Conservation (phyloP, 1,140 invertebrate species). For the Araneus ventricosus region DNA sequence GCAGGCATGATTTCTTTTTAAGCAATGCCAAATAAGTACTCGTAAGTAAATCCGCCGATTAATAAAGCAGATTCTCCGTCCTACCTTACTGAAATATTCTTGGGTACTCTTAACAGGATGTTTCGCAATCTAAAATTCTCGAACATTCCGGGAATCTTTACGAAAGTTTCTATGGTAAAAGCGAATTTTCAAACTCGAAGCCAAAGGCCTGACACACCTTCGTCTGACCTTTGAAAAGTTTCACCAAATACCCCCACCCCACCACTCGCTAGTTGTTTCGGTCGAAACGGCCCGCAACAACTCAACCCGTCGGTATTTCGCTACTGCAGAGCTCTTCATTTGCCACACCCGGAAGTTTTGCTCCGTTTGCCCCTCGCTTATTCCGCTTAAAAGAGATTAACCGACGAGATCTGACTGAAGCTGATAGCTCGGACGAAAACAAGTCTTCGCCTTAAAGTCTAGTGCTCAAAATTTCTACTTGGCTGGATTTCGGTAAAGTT, state of each 20-base stretch:
- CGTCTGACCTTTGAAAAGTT: too few species aligned
- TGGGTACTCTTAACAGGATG: neutral
- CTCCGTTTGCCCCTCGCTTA: neutral
- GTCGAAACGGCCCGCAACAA: neutral
- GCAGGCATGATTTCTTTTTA: too few species aligned
- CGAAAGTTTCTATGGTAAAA: too few species aligned
- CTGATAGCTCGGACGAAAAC: neutral
- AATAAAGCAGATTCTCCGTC: too few species aligned
- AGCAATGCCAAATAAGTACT: too few species aligned
- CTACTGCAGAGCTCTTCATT: neutral
- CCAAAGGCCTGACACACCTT: too few species aligned
- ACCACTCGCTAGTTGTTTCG: neutral
- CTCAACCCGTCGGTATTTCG: neutral
- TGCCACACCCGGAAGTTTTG: too few species aligned
- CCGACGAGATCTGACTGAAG: neutral
- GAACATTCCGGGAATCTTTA: too few species aligned
- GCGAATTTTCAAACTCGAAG: too few species aligned
- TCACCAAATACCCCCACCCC: too few species aligned
- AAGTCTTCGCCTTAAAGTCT: neutral
- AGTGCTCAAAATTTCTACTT: neutral
- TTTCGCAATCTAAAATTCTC: neutral
- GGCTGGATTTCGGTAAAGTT: neutral
- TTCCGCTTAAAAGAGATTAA: neutral
- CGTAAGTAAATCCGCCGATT: too few species aligned
- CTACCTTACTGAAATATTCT: too few species aligned